These are phyloP conservation scores for Lapara coniferarum DNA, from an alignment of 2,888 invertebrate genomes.

Conservation along the genomic window DNA sequence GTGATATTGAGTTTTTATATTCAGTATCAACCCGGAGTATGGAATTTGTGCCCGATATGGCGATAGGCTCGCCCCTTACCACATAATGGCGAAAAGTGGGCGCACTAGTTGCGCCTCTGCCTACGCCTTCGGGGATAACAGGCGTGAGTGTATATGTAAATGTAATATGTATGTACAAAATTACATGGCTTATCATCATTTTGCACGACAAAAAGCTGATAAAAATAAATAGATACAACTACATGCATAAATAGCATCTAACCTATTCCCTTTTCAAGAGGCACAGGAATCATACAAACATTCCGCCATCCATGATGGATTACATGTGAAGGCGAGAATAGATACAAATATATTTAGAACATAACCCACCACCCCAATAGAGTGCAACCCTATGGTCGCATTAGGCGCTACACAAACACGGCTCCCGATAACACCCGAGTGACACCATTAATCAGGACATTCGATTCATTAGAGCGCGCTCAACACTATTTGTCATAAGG, in stretches of 20 bases:
- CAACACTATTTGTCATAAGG: constrained; percentile 76
- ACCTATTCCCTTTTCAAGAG: too few species aligned
- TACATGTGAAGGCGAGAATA: not conserved
- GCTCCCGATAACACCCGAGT: constrained; percentile 64
- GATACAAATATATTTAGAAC: not conserved
- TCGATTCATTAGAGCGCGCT: constrained; percentile 73
- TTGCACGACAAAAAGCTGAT: not conserved
- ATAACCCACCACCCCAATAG: not conserved
- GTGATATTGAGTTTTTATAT: too few species aligned
- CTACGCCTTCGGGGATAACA: too few species aligned
- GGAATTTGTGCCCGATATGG: too few species aligned
- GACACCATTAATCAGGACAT: constrained; percentile 76
- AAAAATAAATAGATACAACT: not conserved
- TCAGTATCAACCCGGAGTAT: too few species aligned
- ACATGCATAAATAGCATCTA: not conserved
- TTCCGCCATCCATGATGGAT: not conserved
- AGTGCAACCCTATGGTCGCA: constrained; percentile 56
- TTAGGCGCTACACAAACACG: constrained; percentile 68
- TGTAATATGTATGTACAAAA: too few species aligned
- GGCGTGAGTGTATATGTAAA: too few species aligned
- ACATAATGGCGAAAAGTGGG: too few species aligned
- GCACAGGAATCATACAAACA: too few species aligned
- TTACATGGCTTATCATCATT: too few species aligned
- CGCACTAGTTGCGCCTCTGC: too few species aligned
- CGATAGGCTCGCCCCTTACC: too few species aligned